Evolutionary conservation across 2,888 invertebrate species (phyloP).

Genomic region (Euplexia lucipara): DNA sequence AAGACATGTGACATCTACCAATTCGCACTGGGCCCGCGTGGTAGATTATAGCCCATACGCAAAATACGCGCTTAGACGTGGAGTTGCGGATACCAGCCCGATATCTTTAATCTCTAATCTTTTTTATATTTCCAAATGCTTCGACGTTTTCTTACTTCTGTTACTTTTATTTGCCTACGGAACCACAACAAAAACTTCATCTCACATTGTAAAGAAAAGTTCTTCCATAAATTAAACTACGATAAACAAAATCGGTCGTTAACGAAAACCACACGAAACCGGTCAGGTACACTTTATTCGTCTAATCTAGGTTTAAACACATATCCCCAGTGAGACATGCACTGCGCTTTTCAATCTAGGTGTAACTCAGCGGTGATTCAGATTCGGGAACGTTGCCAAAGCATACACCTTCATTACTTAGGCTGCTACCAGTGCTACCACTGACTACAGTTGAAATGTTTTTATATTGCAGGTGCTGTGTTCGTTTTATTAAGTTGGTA

Average conservation of each 20-base stretch:
- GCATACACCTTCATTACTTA: constrained; percentile 60
- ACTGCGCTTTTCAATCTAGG: constrained; percentile 43
- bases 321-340: constrained; percentile 4
- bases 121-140: too few species aligned
- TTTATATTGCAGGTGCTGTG: constrained; percentile 42
- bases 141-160: too few species aligned
- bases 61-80: too few species aligned
- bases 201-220: neutral
- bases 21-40: too few species aligned
- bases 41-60: too few species aligned
- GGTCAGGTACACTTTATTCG: constrained; percentile 19
- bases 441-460: constrained; percentile 54
- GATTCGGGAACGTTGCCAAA: constrained; percentile 59
- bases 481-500: constrained; percentile 33
- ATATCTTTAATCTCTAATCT: too few species aligned
- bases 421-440: constrained; percentile 43
- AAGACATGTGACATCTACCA: too few species aligned
- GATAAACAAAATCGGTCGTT: constrained; percentile 8
- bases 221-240: neutral
- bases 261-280: neutral
- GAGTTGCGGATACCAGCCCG: too few species aligned
- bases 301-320: constrained; percentile 32
- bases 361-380: constrained; percentile 36
- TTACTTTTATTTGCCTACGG: too few species aligned
- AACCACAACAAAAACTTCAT: neutral